phyloP scores from a whole-genome alignment of 2,888 invertebrate genomes.

The Netelia melanura region DNA sequence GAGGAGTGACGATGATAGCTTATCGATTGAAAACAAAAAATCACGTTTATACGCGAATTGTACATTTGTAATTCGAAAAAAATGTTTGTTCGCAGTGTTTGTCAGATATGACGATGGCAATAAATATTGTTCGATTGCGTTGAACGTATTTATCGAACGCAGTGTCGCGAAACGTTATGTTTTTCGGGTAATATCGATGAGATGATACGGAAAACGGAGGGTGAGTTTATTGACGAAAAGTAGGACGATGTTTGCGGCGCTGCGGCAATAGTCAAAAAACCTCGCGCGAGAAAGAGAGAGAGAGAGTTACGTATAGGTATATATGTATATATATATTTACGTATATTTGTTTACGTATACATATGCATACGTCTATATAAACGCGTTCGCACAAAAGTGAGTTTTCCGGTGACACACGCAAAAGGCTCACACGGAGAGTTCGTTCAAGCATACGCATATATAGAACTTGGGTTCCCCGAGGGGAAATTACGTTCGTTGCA shows the following conservation, averaged over 20 bases:
- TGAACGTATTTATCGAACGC: constrained; percentile 20
- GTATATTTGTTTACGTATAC: neutral
- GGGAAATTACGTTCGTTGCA: constrained; percentile 53
- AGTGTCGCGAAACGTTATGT: neutral
- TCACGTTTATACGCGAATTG: no score
- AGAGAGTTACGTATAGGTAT: no score
- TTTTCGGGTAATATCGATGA: constrained; percentile 9
- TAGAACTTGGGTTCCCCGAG: constrained; percentile 9
- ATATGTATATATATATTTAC: neutral
- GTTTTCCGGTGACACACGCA: constrained; percentile 32
- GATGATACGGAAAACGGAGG: neutral
- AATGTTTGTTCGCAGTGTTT: no score
- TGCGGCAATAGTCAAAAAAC: constrained; percentile 45
- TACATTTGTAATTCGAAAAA: no score
- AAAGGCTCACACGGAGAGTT: constrained; percentile 22
- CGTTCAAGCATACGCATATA: neutral
- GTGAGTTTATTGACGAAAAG: constrained; percentile 4
- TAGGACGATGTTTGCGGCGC: constrained; percentile 10
- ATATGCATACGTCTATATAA: constrained; percentile 14
- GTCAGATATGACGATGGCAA: neutral
- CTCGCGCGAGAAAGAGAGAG: neutral
- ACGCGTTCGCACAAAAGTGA: constrained; percentile 46
- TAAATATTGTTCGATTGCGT: neutral
- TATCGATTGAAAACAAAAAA: no score
- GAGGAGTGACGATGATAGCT: no score